These are phyloP conservation scores for Anthopleura xanthogrammica DNA, from an alignment of 92 coral and sea anemone genomes.

Conservation along the genomic window DNA sequence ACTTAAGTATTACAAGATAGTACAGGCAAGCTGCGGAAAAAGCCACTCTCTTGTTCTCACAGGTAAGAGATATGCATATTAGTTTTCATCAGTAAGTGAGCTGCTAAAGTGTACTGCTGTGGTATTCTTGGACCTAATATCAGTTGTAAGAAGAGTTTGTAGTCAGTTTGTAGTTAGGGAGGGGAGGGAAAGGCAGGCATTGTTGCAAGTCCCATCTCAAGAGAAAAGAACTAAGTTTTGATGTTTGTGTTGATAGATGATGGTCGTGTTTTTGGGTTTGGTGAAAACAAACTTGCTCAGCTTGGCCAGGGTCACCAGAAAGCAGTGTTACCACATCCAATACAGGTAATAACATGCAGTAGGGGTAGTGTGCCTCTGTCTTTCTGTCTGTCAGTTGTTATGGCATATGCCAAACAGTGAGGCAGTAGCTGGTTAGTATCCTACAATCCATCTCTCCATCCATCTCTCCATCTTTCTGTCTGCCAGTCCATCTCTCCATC, in stretches of 20 bases:
- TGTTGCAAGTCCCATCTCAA: background rate
- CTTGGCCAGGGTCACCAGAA: slow-evolving; percentile 92
- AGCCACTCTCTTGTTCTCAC: slow-evolving; percentile 67
- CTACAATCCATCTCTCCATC: too few species aligned
- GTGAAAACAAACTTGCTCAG: slow-evolving; percentile 82
- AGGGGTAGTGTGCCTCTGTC: background rate
- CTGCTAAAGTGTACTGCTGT: too few species aligned
- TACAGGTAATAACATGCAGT: slow-evolving; percentile 51
- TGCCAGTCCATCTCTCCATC: too few species aligned
- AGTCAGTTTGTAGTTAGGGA: background rate
- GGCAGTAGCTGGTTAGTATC: too few species aligned
- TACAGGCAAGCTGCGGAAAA: slow-evolving; percentile 82
- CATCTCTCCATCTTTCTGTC: too few species aligned
- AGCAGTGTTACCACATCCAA: slow-evolving; percentile 63
- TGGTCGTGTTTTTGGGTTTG: slow-evolving; percentile 85
- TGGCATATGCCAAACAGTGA: too few species aligned
- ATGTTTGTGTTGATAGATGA: slow-evolving; percentile 47
- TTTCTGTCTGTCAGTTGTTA: background rate
- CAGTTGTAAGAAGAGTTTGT: too few species aligned
- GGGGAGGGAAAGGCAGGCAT: background rate
- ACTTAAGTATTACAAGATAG: slow-evolving; percentile 53
- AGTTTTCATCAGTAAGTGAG: background rate
- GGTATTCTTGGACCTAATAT: too few species aligned
- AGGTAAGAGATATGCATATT: slow-evolving; percentile 38
- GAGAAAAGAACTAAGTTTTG: background rate